Evolutionary conservation across 2,113 vertebrate species (phyloP).

Genomic region (Rhagologus leucostigma): DNA sequence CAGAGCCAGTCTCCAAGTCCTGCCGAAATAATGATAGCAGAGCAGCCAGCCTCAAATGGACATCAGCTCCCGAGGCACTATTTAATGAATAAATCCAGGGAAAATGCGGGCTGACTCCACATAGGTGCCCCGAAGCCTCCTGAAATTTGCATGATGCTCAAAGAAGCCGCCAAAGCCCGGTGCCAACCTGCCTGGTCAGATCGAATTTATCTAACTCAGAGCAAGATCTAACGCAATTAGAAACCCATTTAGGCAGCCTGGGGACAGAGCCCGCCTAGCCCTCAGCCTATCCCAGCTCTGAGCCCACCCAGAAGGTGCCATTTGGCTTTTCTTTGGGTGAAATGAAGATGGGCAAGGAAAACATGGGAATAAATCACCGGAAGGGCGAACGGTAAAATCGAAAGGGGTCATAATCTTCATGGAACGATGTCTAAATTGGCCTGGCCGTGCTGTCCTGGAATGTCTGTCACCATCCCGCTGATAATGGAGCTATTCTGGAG

Average conservation of each 20-base stretch:
- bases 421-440: constrained; percentile 22
- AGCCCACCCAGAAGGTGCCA: constrained; percentile 20
- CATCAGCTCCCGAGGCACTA: constrained; percentile 32
- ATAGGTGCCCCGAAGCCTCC: constrained; percentile 52
- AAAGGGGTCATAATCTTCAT: constrained; percentile 28
- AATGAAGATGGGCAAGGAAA: constrained; percentile 17
- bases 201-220: constrained; percentile 51
- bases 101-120: constrained; percentile 46
- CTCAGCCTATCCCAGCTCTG: constrained; percentile 24
- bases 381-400: neutral
- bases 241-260: constrained; percentile 53
- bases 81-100: constrained; percentile 44
- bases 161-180: constrained; percentile 41
- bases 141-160: constrained; percentile 54
- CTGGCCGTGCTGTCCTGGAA: neutral
- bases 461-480: constrained; percentile 23
- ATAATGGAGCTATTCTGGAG: constrained; percentile 16
- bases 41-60: constrained; percentile 41
- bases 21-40: constrained; percentile 39
- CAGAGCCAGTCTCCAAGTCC: neutral
- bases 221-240: constrained; percentile 52
- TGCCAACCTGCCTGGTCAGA: constrained; percentile 62
- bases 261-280: constrained; percentile 33
- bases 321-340: constrained; percentile 46
- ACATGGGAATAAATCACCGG: constrained; percentile 6